Conservation (phyloP, 2,113 vertebrate species). For the Nematolebias whitei region DNA sequence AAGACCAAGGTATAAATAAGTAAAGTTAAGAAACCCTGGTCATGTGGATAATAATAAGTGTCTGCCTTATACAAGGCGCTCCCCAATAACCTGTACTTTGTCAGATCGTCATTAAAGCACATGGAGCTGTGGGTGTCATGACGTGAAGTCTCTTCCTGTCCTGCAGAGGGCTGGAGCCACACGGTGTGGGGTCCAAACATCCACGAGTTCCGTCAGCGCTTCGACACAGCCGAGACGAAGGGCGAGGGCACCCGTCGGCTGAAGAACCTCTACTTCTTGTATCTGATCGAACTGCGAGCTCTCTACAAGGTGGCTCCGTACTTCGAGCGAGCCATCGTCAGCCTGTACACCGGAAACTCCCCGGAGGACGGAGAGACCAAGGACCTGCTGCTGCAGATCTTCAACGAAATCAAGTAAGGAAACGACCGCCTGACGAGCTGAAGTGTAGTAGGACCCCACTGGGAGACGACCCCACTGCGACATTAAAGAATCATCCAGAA, state of each 20-base stretch:
- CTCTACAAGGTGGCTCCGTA: constrained; percentile 92
- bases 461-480: too few relatives aligned
- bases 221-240: constrained; percentile 89
- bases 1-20: too few relatives aligned
- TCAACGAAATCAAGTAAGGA: constrained; percentile 90
- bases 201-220: constrained; percentile 89
- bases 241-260: constrained; percentile 92
- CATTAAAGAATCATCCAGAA: too few relatives aligned
- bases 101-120: too few relatives aligned
- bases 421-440: background rate
- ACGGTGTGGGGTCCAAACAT: constrained; percentile 90
- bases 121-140: too few relatives aligned
- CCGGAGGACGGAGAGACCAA: constrained; percentile 89
- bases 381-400: constrained; percentile 86
- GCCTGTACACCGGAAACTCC: constrained; percentile 91
- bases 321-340: constrained; percentile 89
- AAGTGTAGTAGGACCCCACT: too few relatives aligned
- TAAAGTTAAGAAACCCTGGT: too few relatives aligned
- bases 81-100: too few relatives aligned
- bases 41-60: too few relatives aligned
- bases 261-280: constrained; percentile 96
- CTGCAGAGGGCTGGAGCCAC: constrained; percentile 89
- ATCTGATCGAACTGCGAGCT: constrained; percentile 94
- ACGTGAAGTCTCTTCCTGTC: background rate
- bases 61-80: too few relatives aligned